These are phyloP conservation scores for Megathymus violae DNA, from an alignment of 1,140 invertebrate species.

Conservation along the genomic window DNA sequence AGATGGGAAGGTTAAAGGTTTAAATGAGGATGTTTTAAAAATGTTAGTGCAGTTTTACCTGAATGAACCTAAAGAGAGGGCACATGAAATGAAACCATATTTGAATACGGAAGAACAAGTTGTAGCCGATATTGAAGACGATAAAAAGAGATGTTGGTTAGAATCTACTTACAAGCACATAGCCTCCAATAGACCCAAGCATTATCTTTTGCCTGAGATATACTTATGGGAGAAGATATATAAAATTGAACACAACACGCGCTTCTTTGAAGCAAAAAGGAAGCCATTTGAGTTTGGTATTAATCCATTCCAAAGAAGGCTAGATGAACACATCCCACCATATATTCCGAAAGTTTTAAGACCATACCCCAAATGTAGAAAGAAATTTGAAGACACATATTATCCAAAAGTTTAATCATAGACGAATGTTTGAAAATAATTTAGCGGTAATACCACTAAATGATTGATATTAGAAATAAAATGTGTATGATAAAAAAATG, in stretches of 20 bases:
- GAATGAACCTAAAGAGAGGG: slow-evolving; percentile 87
- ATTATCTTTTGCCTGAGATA: slow-evolving; percentile 86
- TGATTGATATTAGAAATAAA: too few species aligned
- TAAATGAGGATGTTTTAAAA: slow-evolving; percentile 92
- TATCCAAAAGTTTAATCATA: slow-evolving; percentile 83
- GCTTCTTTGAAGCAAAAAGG: slow-evolving; percentile 86
- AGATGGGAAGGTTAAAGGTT: slow-evolving; percentile 88
- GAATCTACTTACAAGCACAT: slow-evolving; percentile 88
- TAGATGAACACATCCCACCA: slow-evolving; percentile 86
- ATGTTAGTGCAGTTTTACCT: slow-evolving; percentile 90
- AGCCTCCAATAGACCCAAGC: slow-evolving; percentile 86
- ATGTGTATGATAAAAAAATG: too few species aligned
- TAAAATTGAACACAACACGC: slow-evolving; percentile 87
- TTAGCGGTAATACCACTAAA: too few species aligned
- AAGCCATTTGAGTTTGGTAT: slow-evolving; percentile 87
- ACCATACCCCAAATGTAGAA: slow-evolving; percentile 84
- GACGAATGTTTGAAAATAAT: too few species aligned
- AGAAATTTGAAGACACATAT: slow-evolving; percentile 85
- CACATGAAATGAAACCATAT: slow-evolving; percentile 89
- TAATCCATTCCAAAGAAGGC: slow-evolving; percentile 84
- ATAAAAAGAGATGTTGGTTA: slow-evolving; percentile 87
- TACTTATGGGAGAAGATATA: slow-evolving; percentile 92
- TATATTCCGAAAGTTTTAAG: slow-evolving; percentile 88
- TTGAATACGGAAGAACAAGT: slow-evolving; percentile 85
- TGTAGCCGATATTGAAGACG: slow-evolving; percentile 87